Percentiles rank a stretch among this genome's conserved stretches.
These are phyloP conservation scores for Napeogenes sylphis DNA, from an alignment of 2,888 invertebrate genomes.

Conservation along the genomic window DNA sequence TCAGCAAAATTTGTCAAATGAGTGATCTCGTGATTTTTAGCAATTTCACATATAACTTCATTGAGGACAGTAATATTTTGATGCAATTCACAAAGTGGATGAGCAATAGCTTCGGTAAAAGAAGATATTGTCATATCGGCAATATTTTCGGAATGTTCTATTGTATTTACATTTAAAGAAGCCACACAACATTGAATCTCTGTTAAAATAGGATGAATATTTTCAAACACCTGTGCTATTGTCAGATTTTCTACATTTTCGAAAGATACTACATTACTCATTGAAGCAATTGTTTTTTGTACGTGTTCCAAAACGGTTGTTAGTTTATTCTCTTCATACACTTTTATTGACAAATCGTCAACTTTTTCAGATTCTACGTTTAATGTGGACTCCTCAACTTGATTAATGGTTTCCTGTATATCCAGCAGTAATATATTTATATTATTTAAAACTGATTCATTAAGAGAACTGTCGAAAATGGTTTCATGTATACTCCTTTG, in stretches of 20 bases:
- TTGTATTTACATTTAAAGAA: conserved; percentile 33
- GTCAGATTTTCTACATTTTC: conserved; percentile 43
- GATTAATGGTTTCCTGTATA: conserved; percentile 56
- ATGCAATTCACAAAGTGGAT: conserved; percentile 58
- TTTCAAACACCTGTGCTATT: conserved; percentile 48
- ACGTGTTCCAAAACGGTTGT: conserved; percentile 54
- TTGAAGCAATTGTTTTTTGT: conserved; percentile 56
- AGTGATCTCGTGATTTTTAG: conserved; percentile 47
- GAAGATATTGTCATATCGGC: conserved; percentile 61
- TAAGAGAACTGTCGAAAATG: conserved; percentile 40
- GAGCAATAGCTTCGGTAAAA: conserved; percentile 57
- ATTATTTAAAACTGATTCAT: conserved; percentile 52
- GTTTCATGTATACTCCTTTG: conserved; percentile 51
- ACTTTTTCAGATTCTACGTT: conserved; percentile 53
- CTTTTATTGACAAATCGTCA: conserved; percentile 41
- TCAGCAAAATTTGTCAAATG: conserved; percentile 60
- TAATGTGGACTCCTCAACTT: conserved; percentile 51
- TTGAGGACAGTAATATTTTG: conserved; percentile 55
- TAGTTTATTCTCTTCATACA: conserved; percentile 42
- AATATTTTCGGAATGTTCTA: conserved; percentile 44
- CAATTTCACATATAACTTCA: conserved; percentile 57
- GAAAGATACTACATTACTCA: conserved; percentile 48
- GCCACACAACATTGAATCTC: conserved; percentile 59
- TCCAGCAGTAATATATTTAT: conserved; percentile 49
- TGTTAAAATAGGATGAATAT: conserved; percentile 57